phyloP scores from a whole-genome alignment of 2,797 vertebrate genomes.

The Brachyrhaphis roseni region DNA sequence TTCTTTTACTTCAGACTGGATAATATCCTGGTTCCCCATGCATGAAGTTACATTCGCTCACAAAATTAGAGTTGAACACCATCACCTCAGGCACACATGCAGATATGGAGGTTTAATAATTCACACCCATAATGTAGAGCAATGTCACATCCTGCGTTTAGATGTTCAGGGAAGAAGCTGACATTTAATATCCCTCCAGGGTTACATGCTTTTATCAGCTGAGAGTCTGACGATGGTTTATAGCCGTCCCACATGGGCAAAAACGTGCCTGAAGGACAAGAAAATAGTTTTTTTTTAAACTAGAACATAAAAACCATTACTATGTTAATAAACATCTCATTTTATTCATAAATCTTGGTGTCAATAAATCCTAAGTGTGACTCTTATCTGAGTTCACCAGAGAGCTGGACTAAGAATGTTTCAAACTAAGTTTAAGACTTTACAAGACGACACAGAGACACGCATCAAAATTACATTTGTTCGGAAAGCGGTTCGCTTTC shows the following conservation, averaged over 20 bases:
- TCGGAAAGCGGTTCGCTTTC: too few relatives aligned
- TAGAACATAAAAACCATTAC: background rate
- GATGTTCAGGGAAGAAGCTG: background rate
- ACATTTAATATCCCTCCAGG: constrained; percentile 4
- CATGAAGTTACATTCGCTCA: constrained; percentile 9
- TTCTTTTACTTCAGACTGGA: constrained; percentile 18
- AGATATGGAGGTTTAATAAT: constrained; percentile 2
- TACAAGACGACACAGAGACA: too few relatives aligned
- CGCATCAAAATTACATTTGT: too few relatives aligned
- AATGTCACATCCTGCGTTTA: background rate
- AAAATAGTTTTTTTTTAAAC: background rate
- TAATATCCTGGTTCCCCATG: constrained; percentile 35
- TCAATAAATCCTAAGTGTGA: background rate
- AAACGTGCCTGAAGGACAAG: background rate
- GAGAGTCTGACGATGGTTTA: background rate
- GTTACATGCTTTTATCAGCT: constrained; percentile 4
- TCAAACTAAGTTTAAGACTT: background rate
- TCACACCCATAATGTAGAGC: background rate
- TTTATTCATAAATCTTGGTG: background rate
- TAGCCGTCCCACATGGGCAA: background rate
- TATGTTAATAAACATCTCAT: background rate
- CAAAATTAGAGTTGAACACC: constrained; percentile 4
- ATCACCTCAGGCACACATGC: background rate
- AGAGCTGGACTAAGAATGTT: background rate
- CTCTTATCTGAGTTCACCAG: background rate